phyloP scores from a whole-genome alignment of 2,888 invertebrate genomes.

The Spilosoma lubricipeda region DNA sequence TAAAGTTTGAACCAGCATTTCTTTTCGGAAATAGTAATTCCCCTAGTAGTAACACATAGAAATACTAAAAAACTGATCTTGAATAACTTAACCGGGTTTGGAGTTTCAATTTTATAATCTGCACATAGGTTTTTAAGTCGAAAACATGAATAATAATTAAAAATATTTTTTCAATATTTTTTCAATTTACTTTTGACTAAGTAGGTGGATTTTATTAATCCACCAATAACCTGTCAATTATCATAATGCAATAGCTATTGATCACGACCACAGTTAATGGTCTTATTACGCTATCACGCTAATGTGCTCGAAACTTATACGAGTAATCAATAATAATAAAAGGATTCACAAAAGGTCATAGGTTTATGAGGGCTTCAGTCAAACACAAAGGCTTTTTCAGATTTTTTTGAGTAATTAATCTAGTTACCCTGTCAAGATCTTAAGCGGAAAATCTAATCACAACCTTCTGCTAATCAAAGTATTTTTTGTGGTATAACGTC shows the following conservation, averaged over 20 bases:
- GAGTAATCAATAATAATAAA: background rate
- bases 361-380: background rate
- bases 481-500: background rate
- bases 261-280: background rate
- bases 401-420: background rate
- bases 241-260: conserved; percentile 2
- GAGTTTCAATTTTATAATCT: too few relatives aligned
- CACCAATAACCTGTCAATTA: conserved; percentile 6
- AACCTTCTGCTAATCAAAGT: background rate
- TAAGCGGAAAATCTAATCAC: background rate
- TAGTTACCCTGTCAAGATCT: background rate
- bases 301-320: too few relatives aligned
- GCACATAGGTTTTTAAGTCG: too few relatives aligned
- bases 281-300: background rate
- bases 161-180: too few relatives aligned
- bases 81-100: too few relatives aligned
- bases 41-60: too few relatives aligned
- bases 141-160: too few relatives aligned
- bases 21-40: too few relatives aligned
- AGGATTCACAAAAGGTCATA: background rate
- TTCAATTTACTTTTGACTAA: background rate
- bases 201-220: background rate
- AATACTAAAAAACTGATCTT: too few relatives aligned
- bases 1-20: too few relatives aligned
- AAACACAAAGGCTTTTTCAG: background rate